Evolutionary conservation across 2,888 invertebrate genomes (phyloP), one percentile per base, ranked within the genome.

Genomic region (Orthosia incerta): DNA sequence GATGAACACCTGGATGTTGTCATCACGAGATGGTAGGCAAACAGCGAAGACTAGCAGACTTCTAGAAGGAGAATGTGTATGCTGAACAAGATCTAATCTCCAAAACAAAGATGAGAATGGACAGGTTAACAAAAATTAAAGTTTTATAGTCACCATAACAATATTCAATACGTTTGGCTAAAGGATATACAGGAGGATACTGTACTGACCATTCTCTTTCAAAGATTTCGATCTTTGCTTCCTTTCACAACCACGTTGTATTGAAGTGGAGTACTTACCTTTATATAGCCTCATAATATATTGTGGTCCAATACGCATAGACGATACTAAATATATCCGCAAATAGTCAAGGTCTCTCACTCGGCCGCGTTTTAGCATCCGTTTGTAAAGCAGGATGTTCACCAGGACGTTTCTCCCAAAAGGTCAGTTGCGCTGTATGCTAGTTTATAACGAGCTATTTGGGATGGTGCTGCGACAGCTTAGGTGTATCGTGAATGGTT

Each of bases 371-470:
- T 53, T 65, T 51, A 13, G 50, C 45, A 80, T 80, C 80, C 80
- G 66, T 39, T 83, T 74, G 26, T 31, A 16, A 31, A 79, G 46
- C 80, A 83, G 80, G 80, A 81, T 79, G 71, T 46, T 68, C 61
- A 48, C 26, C 18, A 81, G 80, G 80, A 83, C 61, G 76, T 71
- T 68, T 74, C 67, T 68, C 15, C 79, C 20, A 56, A 81, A 82
- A 81, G 80, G 84, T 83, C 80, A 81, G 70, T 0, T 53, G 26
- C 11, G 23, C 13, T 59, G 67, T 82, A 16, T 45, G 78, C 11
- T 62, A 51, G 2, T 3, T 23, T 53, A 48, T 71, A 71, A 67
- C 62, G 56, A 77, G 60, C 39, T 23, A 26, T 71, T 79, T 57
- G 65, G 31, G 45, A 76, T 26, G 39, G 18, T 46, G 18, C 26